Evolutionary conservation across 2,113 vertebrate genomes (phyloP), one percentile per base, ranked within the genome.

Genomic region (Girardinichthys multiradiatus): DNA sequence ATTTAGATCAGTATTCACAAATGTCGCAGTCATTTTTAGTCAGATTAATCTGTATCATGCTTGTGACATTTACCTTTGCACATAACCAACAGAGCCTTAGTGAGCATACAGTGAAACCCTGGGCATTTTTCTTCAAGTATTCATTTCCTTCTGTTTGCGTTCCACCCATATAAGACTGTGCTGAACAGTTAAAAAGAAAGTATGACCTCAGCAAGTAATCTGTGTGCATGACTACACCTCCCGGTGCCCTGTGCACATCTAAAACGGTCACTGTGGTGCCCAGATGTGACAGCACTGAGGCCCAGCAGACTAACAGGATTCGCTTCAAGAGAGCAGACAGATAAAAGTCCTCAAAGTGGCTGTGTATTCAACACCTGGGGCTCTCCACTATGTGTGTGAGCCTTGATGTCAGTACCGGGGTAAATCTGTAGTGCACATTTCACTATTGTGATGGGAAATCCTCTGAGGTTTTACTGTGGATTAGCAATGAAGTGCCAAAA

Each of bases 201-300:
- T 10, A 13, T 28, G 30, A 48, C 19, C 68, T 63, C 60, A 19
- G 75, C 54, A 64, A 68, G 77, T 21, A 27, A 39, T 39, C 60
- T 35, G 21, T 2, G 3, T 59, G 57, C 45, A n/a, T 1, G 51
- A 57, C 48, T 45, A 45, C 67, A 60, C 74, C 57, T 76, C 45
- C 60, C 29, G 14, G 57, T 30, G 68, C 15, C 8, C 33, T 57
- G 19, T 21, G 19, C 39, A 48, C 21, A 17, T 27, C 42, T 72
- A 51, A 64, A 58, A 39, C 24, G 58, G 72, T 31, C 69, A 13
- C 4, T 12, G 72, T 0, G 69, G 77, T 62, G 59, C 69, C 66
- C 81, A 82, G 81, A 77, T 87, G 85, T 82, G 74, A 71, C 74
- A 64, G 73, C 77, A 4, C 60, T 29, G 29, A 78, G 59, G 27